A percentile compares a stretch with the other conserved stretches of the same genome.
Conservation (phyloP, 2,888 invertebrate genomes). For the Caenorhabditis virilis region DNA sequence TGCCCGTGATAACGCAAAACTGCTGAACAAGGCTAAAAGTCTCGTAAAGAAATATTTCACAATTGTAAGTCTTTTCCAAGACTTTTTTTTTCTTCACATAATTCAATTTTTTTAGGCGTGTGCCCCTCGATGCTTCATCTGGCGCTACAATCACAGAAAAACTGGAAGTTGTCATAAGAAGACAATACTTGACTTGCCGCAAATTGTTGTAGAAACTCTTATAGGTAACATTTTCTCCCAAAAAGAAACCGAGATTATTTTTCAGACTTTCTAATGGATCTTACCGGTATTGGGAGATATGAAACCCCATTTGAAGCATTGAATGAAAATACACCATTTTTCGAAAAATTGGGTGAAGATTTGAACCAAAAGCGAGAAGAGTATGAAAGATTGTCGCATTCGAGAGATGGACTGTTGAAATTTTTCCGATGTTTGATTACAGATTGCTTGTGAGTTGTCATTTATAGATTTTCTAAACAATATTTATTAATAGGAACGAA, state of each 20-base stretch:
- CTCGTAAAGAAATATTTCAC: background rate
- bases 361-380: background rate
- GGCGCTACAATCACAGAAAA: background rate
- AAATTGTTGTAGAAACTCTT: background rate
- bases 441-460: constrained; percentile 12
- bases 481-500: constrained; percentile 15
- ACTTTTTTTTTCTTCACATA: too few species aligned
- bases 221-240: background rate
- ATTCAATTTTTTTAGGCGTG: too few species aligned
- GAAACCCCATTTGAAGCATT: constrained; percentile 1
- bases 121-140: background rate
- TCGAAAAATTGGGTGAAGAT: constrained; percentile 9
- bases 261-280: constrained; percentile 13
- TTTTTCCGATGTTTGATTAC: constrained; percentile 19
- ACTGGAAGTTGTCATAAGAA: constrained; percentile 1
- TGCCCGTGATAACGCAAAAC: background rate
- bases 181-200: background rate
- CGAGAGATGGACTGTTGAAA: constrained; percentile 6
- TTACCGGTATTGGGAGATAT: constrained; percentile 11
- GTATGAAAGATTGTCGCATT: constrained; percentile 4
- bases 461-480: background rate
- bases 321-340: constrained; percentile 6
- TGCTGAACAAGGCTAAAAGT: background rate
- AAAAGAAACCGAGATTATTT: too few species aligned
- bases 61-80: too few species aligned